phyloP scores from a whole-genome alignment of 2,888 invertebrate genomes.

The Dioctria rufipes region DNA sequence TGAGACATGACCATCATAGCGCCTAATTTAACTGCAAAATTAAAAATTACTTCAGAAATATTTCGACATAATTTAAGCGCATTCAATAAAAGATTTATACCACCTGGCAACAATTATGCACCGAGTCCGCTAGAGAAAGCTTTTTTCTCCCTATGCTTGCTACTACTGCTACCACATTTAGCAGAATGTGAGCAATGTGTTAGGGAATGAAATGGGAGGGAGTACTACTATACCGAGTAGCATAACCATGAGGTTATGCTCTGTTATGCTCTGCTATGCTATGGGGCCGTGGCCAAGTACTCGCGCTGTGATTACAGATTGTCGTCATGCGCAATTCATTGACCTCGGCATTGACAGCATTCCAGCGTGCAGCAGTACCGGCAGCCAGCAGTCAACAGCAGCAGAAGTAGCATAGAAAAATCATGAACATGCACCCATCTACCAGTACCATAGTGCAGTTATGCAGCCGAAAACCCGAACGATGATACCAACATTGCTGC shows the following conservation, averaged over 20 bases:
- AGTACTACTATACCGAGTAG: background rate
- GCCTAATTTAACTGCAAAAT: too few relatives aligned
- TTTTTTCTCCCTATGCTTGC: background rate
- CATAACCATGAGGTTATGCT: background rate
- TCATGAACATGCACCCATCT: background rate
- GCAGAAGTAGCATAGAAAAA: conserved; percentile 24
- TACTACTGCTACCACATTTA: background rate
- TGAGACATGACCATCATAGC: too few relatives aligned
- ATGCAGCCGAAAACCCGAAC: background rate
- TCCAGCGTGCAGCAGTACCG: conserved; percentile 53
- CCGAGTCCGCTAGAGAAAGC: conserved; percentile 24
- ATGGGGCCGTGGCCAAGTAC: conserved; percentile 32
- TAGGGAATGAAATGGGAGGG: background rate
- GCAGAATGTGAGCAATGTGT: background rate
- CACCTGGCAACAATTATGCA: conserved; percentile 43
- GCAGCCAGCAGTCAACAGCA: conserved; percentile 15
- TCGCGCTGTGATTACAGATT: conserved; percentile 42
- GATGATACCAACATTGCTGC: conserved; percentile 1
- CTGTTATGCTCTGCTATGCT: background rate
- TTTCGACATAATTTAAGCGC: conserved; percentile 2
- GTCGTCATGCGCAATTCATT: conserved; percentile 58
- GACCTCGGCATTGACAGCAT: conserved; percentile 59
- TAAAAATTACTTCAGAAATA: too few relatives aligned
- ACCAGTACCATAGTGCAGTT: conserved; percentile 23
- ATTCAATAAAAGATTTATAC: conserved; percentile 8